These are phyloP conservation scores for Lytechinus pictus DNA, from an alignment of 35 echinoderm and acorn worm species.

Conservation along the genomic window DNA sequence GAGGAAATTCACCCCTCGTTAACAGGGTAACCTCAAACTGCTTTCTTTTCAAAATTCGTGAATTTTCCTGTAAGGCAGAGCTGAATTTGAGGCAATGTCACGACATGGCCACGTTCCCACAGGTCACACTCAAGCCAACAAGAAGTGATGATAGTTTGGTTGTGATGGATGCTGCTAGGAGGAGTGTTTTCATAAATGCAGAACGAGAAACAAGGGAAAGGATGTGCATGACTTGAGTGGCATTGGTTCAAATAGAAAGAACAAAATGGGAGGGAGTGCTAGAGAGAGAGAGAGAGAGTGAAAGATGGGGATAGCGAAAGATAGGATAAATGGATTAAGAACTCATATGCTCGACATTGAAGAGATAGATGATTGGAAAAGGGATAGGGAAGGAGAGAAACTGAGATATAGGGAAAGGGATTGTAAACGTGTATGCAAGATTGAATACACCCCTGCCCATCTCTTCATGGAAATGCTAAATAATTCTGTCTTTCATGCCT, in stretches of 20 bases:
- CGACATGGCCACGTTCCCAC: neutral
- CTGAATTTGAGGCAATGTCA: neutral
- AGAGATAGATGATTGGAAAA: neutral
- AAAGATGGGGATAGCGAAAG: neutral
- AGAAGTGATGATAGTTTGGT: neutral
- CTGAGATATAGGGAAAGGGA: neutral
- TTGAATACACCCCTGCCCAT: neutral
- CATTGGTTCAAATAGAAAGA: neutral
- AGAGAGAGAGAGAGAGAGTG: neutral
- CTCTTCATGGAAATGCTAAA: neutral
- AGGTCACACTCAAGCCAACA: constrained; percentile 14
- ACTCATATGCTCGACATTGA: neutral
- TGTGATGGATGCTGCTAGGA: constrained; percentile 11
- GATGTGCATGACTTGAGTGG: too few species aligned
- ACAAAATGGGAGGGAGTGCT: neutral
- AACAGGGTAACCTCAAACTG: neutral
- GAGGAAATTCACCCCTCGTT: neutral
- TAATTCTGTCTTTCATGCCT: neutral
- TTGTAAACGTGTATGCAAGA: neutral
- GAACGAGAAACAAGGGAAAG: neutral
- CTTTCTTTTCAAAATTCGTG: neutral
- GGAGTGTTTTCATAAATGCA: neutral
- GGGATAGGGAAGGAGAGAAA: neutral
- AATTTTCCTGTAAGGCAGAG: constrained; percentile 17
- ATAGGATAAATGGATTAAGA: neutral